Evolutionary conservation across 2,888 invertebrate genomes (phyloP), one percentile per base, ranked within the genome.

Genomic region (Ennomos quercinarius): DNA sequence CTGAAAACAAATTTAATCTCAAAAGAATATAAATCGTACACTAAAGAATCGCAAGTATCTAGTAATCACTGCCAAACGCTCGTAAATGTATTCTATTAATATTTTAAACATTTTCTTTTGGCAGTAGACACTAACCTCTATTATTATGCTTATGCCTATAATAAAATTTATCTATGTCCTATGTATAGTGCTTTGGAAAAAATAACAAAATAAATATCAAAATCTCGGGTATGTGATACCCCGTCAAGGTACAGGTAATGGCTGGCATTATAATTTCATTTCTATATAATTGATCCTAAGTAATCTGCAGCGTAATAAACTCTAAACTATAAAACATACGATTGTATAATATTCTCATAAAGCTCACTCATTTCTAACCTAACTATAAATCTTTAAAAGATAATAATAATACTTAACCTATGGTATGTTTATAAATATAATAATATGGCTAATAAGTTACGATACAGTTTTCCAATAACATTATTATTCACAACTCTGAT

Each of bases 341-440:
- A 78, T 72, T 83, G 80, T 83, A 83, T 81, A 81, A 80, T 84
- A 83, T 85, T 82, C 59, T 83, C 80, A 83, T 89, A 90, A 90
- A 91, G 91, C 91, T 91, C 91, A 91, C 91, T 90, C 91, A 78
- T 88, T 89, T 81, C 83, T 89, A 89, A 80, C 82, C 86, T 89
- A 89, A 80, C 86, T 87, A 90, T 78, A 86, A 88, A 88, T 90
- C 89, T 89, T 91, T 86, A 80, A 83, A 90, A 90, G 89, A 89
- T 89, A 89, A 87, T 84, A 85, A 89, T 83, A 86, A 87, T 84
- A 84, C 90, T 91, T 90, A 91, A 71, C 86, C 91, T 92, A 92
- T 92, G 92, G 92, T 92, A 92, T 91, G 91, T 91, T 87, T 86
- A 92, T 91, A 91, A 90, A 91, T 89, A 91, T 84, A 87, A 80